Percentiles rank a stretch among this genome's conserved stretches.
These are phyloP conservation scores for Daphoenositta chrysoptera DNA, from an alignment of 2,113 vertebrate genomes.

Conservation along the genomic window DNA sequence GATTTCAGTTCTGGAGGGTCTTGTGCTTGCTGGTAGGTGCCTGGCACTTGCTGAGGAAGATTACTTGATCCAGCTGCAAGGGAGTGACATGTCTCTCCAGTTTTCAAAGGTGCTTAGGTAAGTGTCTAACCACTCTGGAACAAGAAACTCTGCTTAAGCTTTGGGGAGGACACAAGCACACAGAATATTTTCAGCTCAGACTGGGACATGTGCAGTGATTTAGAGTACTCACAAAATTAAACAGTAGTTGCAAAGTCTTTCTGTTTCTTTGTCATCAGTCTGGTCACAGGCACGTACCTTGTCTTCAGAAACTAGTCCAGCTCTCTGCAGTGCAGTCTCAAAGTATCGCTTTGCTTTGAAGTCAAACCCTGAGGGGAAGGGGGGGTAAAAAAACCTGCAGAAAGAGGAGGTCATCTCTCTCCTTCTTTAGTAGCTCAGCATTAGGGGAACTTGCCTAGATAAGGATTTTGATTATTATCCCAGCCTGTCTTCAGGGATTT, in stretches of 20 bases:
- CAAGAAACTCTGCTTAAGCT: not conserved
- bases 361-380: not conserved
- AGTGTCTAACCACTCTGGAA: not conserved
- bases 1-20: not conserved
- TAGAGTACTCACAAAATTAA: not conserved
- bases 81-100: fast-evolving
- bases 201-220: not conserved
- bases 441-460: not conserved
- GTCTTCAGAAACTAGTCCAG: not conserved
- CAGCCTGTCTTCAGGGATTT: not conserved
- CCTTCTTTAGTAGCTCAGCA: not conserved
- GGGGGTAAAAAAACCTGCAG: not conserved
- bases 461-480: not conserved
- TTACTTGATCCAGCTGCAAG: not conserved
- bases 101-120: not conserved
- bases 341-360: not conserved
- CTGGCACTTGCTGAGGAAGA: not conserved
- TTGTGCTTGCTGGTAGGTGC: not conserved
- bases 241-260: not conserved
- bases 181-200: not conserved
- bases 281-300: not conserved
- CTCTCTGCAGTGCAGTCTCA: not conserved
- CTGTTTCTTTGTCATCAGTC: not conserved
- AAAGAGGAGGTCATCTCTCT: not conserved
- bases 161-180: not conserved